Evolutionary conservation across 2,113 vertebrate genomes (phyloP).

Genomic region (Eonycteris spelaea): DNA sequence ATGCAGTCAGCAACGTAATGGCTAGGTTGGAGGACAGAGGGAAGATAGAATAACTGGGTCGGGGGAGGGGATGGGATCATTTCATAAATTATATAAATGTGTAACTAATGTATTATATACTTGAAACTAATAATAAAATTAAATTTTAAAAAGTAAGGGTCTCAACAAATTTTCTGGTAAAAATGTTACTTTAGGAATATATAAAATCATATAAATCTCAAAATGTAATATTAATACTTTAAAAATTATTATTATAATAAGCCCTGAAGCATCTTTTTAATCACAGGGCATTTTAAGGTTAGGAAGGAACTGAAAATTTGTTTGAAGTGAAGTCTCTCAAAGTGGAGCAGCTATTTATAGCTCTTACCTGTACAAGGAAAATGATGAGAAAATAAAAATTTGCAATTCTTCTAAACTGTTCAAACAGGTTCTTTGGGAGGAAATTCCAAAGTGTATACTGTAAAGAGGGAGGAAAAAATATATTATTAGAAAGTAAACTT

Average conservation of each 20-base stretch:
- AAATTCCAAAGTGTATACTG: slow-evolving; percentile 99
- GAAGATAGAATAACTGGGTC: too few relatives aligned
- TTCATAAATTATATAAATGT: too few relatives aligned
- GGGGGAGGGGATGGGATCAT: too few relatives aligned
- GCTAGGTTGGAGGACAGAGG: too few relatives aligned
- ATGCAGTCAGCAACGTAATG: too few relatives aligned
- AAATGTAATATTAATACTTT: not conserved
- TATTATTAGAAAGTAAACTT: not conserved
- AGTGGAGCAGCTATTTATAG: not conserved
- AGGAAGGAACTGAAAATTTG: not conserved
- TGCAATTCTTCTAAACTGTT: slow-evolving; percentile 99
- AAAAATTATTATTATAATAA: slow-evolving; percentile 17
- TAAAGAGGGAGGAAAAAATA: slow-evolving; percentile 35
- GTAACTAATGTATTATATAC: too few relatives aligned
- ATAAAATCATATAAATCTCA: not conserved
- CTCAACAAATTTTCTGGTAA: slow-evolving; percentile 24
- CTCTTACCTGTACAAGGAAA: slow-evolving; percentile 97
- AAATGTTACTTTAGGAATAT: slow-evolving; percentile 17
- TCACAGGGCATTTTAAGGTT: slow-evolving; percentile 6
- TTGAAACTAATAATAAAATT: too few relatives aligned
- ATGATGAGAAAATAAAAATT: slow-evolving; percentile 99
- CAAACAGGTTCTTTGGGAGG: slow-evolving; percentile 99
- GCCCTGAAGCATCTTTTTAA: not conserved
- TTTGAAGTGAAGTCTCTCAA: slow-evolving; percentile 32
- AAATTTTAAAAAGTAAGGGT: not conserved